Evolutionary conservation across 2,113 vertebrate genomes (phyloP).

Genomic region (Galeopterus variegatus): DNA sequence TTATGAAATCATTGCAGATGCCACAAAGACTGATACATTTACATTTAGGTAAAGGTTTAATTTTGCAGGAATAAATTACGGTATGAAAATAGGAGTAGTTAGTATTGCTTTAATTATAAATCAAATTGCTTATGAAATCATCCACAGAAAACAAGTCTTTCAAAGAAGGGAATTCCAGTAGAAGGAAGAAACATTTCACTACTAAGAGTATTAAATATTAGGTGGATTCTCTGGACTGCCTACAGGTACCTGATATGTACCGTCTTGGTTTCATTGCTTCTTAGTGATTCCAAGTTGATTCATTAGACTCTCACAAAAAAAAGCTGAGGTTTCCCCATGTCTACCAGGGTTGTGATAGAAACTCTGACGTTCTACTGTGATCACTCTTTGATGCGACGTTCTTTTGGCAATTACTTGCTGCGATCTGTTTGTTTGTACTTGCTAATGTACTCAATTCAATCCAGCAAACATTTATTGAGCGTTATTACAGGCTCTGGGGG

Average conservation of each 20-base stretch:
- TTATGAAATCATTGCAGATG: neutral
- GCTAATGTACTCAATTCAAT: conserved; percentile 72
- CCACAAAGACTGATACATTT: neutral
- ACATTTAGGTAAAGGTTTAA: conserved; percentile 40
- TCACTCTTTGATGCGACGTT: neutral
- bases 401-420: conserved; percentile 63
- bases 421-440: conserved; percentile 67
- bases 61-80: conserved; percentile 49
- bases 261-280: neutral
- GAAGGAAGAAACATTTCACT: neutral
- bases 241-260: neutral
- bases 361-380: neutral
- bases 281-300: neutral
- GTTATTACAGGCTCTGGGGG: conserved; percentile 69
- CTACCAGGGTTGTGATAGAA: neutral
- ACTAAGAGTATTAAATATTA: conserved; percentile 10
- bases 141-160: conserved; percentile 64
- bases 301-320: neutral
- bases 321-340: neutral
- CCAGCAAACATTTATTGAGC: conserved; percentile 72
- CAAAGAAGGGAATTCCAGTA: neutral
- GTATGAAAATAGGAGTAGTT: neutral
- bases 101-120: conserved; percentile 55
- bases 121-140: conserved; percentile 2
- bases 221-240: neutral